These are phyloP conservation scores for Typhlichthys eigenmanni DNA, from an alignment of 2,797 vertebrate species.

Conservation along the genomic window DNA sequence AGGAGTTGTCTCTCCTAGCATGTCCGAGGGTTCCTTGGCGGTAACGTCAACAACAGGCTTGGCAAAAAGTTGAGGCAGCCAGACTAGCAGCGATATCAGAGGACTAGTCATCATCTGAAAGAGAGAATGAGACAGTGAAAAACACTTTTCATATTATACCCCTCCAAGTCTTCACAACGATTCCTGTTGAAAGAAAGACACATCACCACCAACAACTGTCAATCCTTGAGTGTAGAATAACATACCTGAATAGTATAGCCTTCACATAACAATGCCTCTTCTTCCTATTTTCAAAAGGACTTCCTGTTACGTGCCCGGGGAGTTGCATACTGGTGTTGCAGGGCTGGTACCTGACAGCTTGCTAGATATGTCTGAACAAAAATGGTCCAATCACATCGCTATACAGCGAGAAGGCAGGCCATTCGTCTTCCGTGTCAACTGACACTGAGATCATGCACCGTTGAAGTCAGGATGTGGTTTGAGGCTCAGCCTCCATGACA, in stretches of 20 bases:
- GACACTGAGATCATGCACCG: constrained; percentile 7
- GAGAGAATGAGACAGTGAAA: background rate
- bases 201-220: background rate
- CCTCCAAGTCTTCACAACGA: background rate
- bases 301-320: constrained; percentile 28
- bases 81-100: constrained; percentile 23
- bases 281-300: constrained; percentile 38
- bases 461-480: constrained; percentile 53
- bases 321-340: too few relatives aligned
- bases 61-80: constrained; percentile 31
- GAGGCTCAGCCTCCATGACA: constrained; percentile 13
- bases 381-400: constrained; percentile 10
- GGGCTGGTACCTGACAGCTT: constrained; percentile 18
- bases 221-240: background rate
- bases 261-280: constrained; percentile 32
- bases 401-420: constrained; percentile 29
- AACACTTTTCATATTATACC: background rate
- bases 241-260: constrained; percentile 30
- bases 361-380: constrained; percentile 31
- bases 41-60: constrained; percentile 9
- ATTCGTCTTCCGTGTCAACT: constrained; percentile 32
- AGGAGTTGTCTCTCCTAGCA: background rate
- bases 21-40: constrained; percentile 3
- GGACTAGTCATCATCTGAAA: constrained; percentile 33
- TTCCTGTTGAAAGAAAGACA: constrained; percentile 3